Percentiles rank a stretch among this genome's conserved stretches.
Evolutionary conservation across 1,140 invertebrate species (phyloP).

Genomic region (Drosophila murphyi): DNA sequence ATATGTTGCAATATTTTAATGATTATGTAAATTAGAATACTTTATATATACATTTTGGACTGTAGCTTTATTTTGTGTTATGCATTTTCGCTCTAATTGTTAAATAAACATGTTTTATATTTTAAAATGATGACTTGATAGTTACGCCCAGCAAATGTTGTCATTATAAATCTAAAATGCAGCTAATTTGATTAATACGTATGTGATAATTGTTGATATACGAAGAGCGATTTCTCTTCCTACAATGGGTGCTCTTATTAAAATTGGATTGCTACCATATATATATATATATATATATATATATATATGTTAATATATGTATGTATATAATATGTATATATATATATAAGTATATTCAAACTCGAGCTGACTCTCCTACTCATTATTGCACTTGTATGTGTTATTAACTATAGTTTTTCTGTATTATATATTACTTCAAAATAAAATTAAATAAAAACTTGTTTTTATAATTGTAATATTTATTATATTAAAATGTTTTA

Average conservation of each 20-base stretch:
- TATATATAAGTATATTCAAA: no score
- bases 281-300: no score
- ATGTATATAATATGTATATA: no score
- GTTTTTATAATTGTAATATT: no score
- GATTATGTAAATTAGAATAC: background rate
- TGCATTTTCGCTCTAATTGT: background rate
- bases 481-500: no score
- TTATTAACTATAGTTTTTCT: no score
- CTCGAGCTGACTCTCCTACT: no score
- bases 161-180: constrained; percentile 1
- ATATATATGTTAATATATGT: no score
- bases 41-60: background rate
- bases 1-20: background rate
- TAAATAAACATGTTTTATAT: background rate
- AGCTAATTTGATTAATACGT: constrained; percentile 9
- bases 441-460: no score
- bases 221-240: background rate
- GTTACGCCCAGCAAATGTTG: background rate
- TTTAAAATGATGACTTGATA: background rate
- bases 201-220: constrained; percentile 11
- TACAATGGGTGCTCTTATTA: background rate
- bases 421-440: no score
- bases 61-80: background rate
- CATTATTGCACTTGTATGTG: no score
- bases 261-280: no score